phyloP scores from a whole-genome alignment of 2,113 vertebrate species.

The Gavia stellata region DNA sequence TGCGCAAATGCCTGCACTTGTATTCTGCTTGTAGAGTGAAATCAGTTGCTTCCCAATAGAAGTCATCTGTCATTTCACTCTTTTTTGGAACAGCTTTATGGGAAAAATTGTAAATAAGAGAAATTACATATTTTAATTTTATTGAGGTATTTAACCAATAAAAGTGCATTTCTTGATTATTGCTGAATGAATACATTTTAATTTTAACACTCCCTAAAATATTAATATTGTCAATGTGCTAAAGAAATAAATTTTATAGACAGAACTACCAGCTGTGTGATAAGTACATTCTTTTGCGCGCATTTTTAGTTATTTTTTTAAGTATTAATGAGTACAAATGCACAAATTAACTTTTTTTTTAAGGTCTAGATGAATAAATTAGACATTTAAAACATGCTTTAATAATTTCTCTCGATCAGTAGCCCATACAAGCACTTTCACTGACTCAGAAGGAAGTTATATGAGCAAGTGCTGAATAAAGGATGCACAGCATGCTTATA shows the following conservation, averaged over 20 bases:
- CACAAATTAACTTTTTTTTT: background rate
- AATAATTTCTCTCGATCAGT: background rate
- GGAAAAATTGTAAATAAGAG: background rate
- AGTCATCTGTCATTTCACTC: background rate
- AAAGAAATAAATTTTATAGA: background rate
- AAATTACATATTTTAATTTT: background rate
- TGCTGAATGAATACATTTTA: background rate
- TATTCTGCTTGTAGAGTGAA: background rate
- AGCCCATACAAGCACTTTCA: background rate
- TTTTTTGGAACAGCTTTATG: background rate
- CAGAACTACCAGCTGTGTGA: background rate
- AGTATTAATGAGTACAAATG: background rate
- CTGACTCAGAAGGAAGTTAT: background rate
- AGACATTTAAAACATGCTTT: background rate
- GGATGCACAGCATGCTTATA: background rate
- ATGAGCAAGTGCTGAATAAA: background rate
- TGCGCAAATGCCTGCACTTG: background rate
- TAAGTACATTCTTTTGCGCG: background rate
- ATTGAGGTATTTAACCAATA: background rate
- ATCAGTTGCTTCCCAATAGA: background rate
- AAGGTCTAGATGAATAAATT: background rate
- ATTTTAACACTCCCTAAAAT: background rate
- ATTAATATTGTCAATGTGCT: background rate
- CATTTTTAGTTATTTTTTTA: background rate
- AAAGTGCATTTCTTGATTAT: background rate